Conservation (phyloP, 2,888 invertebrate species). For the Rhamnusium bicolor region DNA sequence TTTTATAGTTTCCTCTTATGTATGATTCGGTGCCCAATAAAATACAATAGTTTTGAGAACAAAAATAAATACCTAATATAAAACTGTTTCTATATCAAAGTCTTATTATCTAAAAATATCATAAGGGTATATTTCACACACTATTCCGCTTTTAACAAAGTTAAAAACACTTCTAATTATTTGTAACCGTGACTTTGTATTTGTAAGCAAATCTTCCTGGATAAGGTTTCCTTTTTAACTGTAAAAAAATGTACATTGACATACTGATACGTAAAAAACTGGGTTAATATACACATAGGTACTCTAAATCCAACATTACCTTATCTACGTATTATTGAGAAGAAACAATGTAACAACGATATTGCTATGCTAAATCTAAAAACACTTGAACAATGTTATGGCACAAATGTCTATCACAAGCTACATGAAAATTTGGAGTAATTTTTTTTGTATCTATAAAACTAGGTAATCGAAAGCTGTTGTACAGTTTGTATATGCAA, state of each 20-base stretch:
- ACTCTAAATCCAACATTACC: neutral
- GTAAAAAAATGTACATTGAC: neutral
- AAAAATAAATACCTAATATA: constrained; percentile 11
- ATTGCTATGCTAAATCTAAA: neutral
- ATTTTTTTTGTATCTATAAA: no score
- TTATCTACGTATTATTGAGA: neutral
- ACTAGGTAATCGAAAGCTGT: no score
- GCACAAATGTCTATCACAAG: constrained; percentile 5
- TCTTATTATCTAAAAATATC: neutral
- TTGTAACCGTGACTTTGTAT: constrained; percentile 4
- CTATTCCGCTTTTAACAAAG: neutral
- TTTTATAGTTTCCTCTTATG: no score
- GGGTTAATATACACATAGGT: neutral
- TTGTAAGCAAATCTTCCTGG: neutral
- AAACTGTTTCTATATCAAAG: neutral
- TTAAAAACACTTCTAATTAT: neutral
- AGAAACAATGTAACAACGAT: neutral
- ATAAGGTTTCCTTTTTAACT: constrained; percentile 15
- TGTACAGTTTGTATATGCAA: no score
- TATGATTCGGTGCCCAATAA: neutral
- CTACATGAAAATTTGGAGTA: neutral
- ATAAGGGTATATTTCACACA: neutral
- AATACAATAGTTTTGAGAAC: neutral
- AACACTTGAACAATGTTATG: neutral
- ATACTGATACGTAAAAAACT: neutral